Base-by-base conservation (phyloP, 2,113 vertebrate genomes). In the Eulemur rufifrons region DNA sequence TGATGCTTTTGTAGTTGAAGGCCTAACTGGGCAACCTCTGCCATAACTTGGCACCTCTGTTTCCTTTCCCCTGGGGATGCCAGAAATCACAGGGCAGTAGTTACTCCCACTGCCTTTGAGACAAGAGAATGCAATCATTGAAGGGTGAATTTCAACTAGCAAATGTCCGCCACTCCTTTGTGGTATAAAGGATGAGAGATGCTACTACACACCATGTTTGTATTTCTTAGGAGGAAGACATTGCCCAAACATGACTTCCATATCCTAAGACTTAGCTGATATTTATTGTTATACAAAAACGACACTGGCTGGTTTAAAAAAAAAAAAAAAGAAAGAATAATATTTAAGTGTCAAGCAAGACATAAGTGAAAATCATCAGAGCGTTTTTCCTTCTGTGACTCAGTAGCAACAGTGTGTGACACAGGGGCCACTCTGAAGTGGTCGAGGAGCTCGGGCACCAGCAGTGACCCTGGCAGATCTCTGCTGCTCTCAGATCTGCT, bases 31-130 rank as follows among this genome's bases (percentile, higher is more conserved):
- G 34, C 74, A 77, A 21, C 8, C 21, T 85, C 17, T 59, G 39
- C 80, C 50, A 0, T 29, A 11, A 47, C 63, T 52, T 80, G 74
- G 63, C 69, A 15, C 42, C 20, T 50, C 64, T 29, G 8, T 73
- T 94, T 97, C 84, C 80, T 96, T 91, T 87, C 86, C n/a, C 25
- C 23, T 5, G 11, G 18, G 47, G 27, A 11, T 45, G 64, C 52
- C 92, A 95, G 90, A 63, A 68, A 63, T 84, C 78, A n/a, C 68
- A 85, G 52, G 64, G 45, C 25, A 59, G 61, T 21, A 15, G 37
- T 61, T 6, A 3, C 42, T 54, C 13, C 10, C 8, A 2, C 56
- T 78, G 71, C 78, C 9, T 76, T n/a, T 50, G 39, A 61, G 42
- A 89, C 18, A 47, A 50, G 61, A 93, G 86, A 86, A 63, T 69